Evolutionary conservation across 2,113 vertebrate species (phyloP), one percentile per base, ranked within the genome.

Genomic region (Dromiciops gliroides): DNA sequence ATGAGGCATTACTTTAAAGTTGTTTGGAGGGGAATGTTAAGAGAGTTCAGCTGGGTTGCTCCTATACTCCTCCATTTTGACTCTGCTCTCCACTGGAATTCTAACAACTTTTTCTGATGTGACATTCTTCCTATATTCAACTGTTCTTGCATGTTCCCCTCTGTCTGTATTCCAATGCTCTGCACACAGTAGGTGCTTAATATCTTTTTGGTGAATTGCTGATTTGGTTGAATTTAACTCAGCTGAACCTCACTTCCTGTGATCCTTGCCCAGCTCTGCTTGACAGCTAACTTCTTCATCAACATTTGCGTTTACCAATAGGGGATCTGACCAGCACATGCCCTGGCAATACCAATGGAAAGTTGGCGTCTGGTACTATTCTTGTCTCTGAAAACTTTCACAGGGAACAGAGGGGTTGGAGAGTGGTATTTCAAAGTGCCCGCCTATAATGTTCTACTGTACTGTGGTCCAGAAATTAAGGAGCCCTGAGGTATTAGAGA

Each of bases 161-260:
- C 26, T 3, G 48, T 2, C 11, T 37, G 0, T 44, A 48, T 3
- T 0, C 1, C 22, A 4, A 50, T 48, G 51, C 25, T 26, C 25
- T 37, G 28, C 44, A 22, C 5, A 37, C 28, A 19, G 67, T 9
- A 31, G 51, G 52, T 89, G 0, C 44, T 67, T 89, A 56, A 48
- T 37, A 47, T 16, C 8, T 89, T 52, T 2, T 26, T 93, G 90
- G 49, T 48, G 51, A 37, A 51, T 31, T 9, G 89, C 6, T 51
- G 89, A 52, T 37, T 19, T 4, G 50, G 26, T 50, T 24, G 83
- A 83, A n/a, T 44, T 75, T n/a, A 83, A 6, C 9, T 83, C 37
- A 83, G 67, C 67, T 44, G 23, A 83, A 22, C 14, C 19, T 83
- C 19, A 83, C 19, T 83, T 83, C 6, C n/a, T 83, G 2, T 10